A percentile compares a stretch with the other conserved stretches of the same genome.
Evolutionary conservation across 35 echinoderm and acorn worm species (phyloP).

Genomic region (Apostichopus japonicus): DNA sequence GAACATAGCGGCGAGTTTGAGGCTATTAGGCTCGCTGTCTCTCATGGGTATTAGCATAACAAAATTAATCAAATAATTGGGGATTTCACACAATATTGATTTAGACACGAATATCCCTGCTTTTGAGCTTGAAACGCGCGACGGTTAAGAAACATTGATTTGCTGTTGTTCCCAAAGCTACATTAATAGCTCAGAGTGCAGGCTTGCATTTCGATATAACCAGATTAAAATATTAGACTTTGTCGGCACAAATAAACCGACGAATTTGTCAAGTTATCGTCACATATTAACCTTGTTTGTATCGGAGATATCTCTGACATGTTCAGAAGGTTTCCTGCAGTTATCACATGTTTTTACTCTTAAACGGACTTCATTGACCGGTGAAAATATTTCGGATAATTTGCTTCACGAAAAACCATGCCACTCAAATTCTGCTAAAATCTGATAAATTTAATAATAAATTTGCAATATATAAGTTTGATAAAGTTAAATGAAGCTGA

Average conservation of each 20-base stretch:
- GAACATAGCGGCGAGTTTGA: conserved; percentile 26
- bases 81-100: conserved; percentile 54
- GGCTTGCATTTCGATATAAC: conserved; percentile 14
- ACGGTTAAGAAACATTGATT: conserved; percentile 19
- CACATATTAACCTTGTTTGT: conserved; percentile 59
- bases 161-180: conserved; percentile 32
- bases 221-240: conserved; percentile 56
- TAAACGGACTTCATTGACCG: neutral
- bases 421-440: too few relatives aligned
- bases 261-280: conserved; percentile 44
- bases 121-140: conserved; percentile 7
- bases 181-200: conserved; percentile 27
- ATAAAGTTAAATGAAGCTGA: too few relatives aligned
- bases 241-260: conserved; percentile 40
- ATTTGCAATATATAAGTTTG: too few relatives aligned
- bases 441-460: too few relatives aligned
- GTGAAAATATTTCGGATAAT: neutral
- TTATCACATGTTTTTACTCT: conserved; percentile 1
- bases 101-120: conserved; percentile 40
- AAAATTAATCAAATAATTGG: conserved; percentile 59
- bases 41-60: conserved; percentile 43
- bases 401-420: neutral
- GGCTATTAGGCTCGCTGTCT: conserved; percentile 30
- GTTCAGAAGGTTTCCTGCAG: neutral
- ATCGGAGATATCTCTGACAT: conserved; percentile 21